phyloP scores from a whole-genome alignment of 2,888 invertebrate species.

The Tenthredo amoena region DNA sequence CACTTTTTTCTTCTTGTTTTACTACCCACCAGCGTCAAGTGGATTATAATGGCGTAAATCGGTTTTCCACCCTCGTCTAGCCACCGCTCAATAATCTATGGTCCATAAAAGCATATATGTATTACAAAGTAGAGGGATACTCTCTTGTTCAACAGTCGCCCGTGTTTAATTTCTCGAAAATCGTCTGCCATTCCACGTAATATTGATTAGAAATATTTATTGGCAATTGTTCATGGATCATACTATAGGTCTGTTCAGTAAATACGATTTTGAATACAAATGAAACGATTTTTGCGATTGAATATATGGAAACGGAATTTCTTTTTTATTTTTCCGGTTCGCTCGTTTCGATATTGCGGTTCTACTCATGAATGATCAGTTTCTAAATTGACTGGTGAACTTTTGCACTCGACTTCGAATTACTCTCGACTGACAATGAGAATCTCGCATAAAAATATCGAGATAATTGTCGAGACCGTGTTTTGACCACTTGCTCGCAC shows the following conservation, averaged over 20 bases:
- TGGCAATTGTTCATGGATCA: conserved; percentile 20
- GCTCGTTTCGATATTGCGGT: not conserved
- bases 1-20: not conserved
- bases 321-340: not conserved
- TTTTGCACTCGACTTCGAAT: not conserved
- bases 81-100: conserved; percentile 25
- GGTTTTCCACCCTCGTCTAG: not conserved
- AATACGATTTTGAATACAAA: not conserved
- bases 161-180: not conserved
- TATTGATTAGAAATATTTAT: not conserved
- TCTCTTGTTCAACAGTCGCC: not conserved
- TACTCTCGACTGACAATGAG: not conserved
- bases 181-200: not conserved
- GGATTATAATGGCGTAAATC: conserved; percentile 41
- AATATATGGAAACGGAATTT: not conserved
- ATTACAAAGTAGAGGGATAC: not conserved
- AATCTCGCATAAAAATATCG: not conserved
- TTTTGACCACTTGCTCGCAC: not conserved
- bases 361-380: not conserved
- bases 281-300: not conserved
- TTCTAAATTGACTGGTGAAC: not conserved
- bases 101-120: not conserved
- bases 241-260: not conserved
- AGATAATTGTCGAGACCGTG: not conserved
- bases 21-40: not conserved